Base-by-base conservation (phyloP, 2,888 invertebrate genomes). In the Portevinia maculata region DNA sequence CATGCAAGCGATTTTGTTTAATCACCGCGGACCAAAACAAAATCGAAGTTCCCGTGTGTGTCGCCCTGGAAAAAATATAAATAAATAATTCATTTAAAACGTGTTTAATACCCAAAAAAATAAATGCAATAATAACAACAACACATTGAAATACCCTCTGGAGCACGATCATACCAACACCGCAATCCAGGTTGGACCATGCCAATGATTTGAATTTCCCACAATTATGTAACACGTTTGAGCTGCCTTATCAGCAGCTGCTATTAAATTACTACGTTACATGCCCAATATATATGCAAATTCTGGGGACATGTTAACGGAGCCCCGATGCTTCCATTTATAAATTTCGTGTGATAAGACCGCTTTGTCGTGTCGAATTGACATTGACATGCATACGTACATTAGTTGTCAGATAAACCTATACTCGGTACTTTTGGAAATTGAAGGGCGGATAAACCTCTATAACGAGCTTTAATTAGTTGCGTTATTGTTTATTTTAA, bases 1-100 rank as follows among this genome's bases (percentile, higher is more conserved):
- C 96, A 96, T 96, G 94, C 94, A 94, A 94, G 93, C 93, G 93
- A 93, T 91, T 93, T 90, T 89, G 88, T 84, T 85, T 86, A 83
- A 85, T 84, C 86, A 87, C 88, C 85, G 86, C 87, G 86, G 62
- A 70, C 86, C 87, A 85, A 86, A 87, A 86, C 85, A 87, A 86
- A 88, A 87, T 44, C 85, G 86, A 84, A 86, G 28, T 75, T 69
- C 69, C 48, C 65, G 75, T 85, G 85, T 79, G 84, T 70, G 69
- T 85, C 70, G 87, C 89, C 90, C 90, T 90, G 85, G 5, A 87
- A 87, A 55, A 50, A 55, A 84, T n/a, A n/a, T 44, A 24, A 24
- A 24, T 44, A 78, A 30, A 84, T 24, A 60, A 70, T 39, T 17
- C 19, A 15, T 19, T 65, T 21, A 48, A 59, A 52, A 44, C 15